Percentiles rank a stretch among this genome's conserved stretches.
These are phyloP conservation scores for Heliornis fulica DNA, from an alignment of 2,113 vertebrate species.

Conservation along the genomic window DNA sequence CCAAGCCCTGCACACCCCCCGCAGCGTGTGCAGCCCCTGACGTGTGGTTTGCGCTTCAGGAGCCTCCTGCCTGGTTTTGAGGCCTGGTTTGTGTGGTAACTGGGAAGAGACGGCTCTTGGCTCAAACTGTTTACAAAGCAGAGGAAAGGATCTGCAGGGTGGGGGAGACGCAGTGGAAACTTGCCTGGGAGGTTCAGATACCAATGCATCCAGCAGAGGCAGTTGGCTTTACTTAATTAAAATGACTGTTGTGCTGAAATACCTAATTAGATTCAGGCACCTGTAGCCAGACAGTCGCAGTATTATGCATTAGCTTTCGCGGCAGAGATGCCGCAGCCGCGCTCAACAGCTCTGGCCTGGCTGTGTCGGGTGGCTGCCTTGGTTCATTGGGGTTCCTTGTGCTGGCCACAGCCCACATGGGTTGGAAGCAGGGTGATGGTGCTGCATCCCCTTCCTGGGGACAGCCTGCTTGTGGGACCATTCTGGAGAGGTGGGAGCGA, in stretches of 20 bases:
- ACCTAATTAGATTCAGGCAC: slow-evolving; percentile 43
- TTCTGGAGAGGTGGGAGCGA: not conserved
- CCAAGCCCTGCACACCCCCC: not conserved
- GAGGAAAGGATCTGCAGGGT: not conserved
- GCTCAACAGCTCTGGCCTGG: not conserved
- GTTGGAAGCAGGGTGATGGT: not conserved
- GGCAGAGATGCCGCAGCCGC: not conserved
- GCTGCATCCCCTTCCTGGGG: not conserved
- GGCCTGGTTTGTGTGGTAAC: not conserved
- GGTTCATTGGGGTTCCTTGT: not conserved
- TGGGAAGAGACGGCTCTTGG: not conserved
- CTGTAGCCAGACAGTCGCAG: slow-evolving; percentile 26
- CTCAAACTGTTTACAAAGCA: not conserved
- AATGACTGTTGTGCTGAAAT: not conserved
- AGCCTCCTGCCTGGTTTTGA: not conserved
- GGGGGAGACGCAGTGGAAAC: not conserved
- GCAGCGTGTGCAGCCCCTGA: not conserved
- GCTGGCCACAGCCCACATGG: not conserved
- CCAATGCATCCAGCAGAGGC: not conserved
- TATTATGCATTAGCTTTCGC: not conserved
- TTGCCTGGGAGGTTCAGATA: not conserved
- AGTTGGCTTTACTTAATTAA: slow-evolving; percentile 51
- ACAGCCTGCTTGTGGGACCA: not conserved
- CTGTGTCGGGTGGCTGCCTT: not conserved
- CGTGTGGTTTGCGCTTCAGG: not conserved